Evolutionary conservation across 2,888 invertebrate genomes (phyloP), one percentile per base, ranked within the genome.

Genomic region (Thereva nobilitata): DNA sequence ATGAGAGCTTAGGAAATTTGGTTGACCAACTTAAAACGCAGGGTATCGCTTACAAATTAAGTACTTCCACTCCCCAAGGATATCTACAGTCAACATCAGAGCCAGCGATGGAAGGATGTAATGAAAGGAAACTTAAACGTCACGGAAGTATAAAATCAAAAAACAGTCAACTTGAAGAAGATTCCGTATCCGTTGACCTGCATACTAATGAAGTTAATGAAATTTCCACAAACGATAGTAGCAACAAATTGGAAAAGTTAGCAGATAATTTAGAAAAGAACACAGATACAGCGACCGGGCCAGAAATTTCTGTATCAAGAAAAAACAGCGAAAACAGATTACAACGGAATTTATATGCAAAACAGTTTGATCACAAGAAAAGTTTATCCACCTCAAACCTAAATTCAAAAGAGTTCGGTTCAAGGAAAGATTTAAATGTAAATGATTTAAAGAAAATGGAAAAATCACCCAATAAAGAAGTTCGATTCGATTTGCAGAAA

Each of bases 331-430:
- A 23, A 23, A 23, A 23, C 23, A 23, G 23, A 23, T 23, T 23
- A 23, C 23, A 23, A 23, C 23, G 23, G 2, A 23, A 23, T 23
- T 23, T 23, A 23, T 23, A 23, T 23, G 23, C 68, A 34, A 37
- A 53, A 23, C 23, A 23, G 50, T 52, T 71, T 7, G 67, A 68
- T 42, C 69, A 69, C 57, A 70, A 66, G 54, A 67, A 66, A 47
- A 70, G 71, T 5, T 49, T 69, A 55, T n/a, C 70, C 8, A 55
- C 66, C 47, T 68, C 70, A 10, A 68, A 71, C 66, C 50, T 69
- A 5, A 72, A 71, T 64, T 38, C 71, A 10, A 72, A 72, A 53
- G 71, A 72, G 57, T 71, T 71, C 49, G 66, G 68, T 2, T 10
- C 7, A 49, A 49, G 23, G 2, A 23, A 23, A 23, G 23, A 23